phyloP scores from a whole-genome alignment of 1,140 invertebrate genomes.

The Cotesia typhae region DNA sequence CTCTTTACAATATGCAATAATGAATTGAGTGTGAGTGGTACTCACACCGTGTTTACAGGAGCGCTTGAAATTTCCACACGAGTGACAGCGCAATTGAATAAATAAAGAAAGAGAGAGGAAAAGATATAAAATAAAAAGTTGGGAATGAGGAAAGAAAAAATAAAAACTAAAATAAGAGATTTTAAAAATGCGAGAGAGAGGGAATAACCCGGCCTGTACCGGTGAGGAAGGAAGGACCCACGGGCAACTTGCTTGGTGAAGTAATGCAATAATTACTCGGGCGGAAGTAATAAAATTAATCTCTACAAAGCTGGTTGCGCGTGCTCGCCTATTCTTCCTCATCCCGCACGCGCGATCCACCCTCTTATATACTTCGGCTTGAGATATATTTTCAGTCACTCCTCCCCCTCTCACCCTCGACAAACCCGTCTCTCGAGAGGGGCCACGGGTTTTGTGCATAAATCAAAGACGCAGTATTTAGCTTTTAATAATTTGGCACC shows the following conservation, averaged over 20 bases:
- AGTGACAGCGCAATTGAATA: slow-evolving; percentile 26
- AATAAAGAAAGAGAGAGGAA: not conserved
- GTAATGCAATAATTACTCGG: slow-evolving; percentile 60
- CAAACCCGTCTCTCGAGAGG: slow-evolving; percentile 41
- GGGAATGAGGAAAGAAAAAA: not conserved
- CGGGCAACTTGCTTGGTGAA: slow-evolving; percentile 49
- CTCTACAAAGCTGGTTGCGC: slow-evolving; percentile 40
- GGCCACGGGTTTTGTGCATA: slow-evolving; percentile 47
- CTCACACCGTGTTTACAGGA: slow-evolving; percentile 3
- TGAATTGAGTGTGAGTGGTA: slow-evolving; percentile 10
- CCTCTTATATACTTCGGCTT: slow-evolving; percentile 40
- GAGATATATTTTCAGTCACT: slow-evolving; percentile 15
- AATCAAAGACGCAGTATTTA: slow-evolving; percentile 61
- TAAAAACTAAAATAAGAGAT: slow-evolving; percentile 22
- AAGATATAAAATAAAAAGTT: slow-evolving; percentile 2
- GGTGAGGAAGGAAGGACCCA: slow-evolving; percentile 24
- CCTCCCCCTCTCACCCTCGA: not conserved
- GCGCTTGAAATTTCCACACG: slow-evolving; percentile 24
- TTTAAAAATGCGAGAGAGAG: slow-evolving; percentile 12
- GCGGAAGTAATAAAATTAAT: slow-evolving; percentile 64
- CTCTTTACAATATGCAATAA: not conserved
- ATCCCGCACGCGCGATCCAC: slow-evolving; percentile 12
- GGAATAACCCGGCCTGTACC: slow-evolving; percentile 20
- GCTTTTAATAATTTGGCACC: slow-evolving; percentile 61
- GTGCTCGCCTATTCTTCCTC: slow-evolving; percentile 14